Percentiles rank a stretch among this genome's conserved stretches.
Evolutionary conservation across 2,113 vertebrate species (phyloP).

Genomic region (Anser cygnoides): DNA sequence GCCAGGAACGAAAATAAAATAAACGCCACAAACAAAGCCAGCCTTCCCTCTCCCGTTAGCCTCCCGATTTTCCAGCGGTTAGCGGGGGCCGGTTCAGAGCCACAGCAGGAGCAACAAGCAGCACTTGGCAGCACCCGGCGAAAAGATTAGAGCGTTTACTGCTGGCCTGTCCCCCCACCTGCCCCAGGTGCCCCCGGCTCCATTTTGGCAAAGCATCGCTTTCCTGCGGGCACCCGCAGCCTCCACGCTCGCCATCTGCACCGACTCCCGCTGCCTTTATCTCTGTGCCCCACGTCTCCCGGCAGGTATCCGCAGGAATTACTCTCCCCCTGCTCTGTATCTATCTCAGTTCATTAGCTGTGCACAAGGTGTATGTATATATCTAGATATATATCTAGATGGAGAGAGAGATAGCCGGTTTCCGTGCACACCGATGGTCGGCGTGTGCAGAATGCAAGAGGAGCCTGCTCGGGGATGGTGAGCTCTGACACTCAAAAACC

Average conservation of each 20-base stretch:
- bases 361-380: not conserved
- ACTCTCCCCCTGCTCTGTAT: constrained; percentile 19
- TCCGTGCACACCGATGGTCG: not conserved
- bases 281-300: constrained; percentile 34
- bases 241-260: not conserved
- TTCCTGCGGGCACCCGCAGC: not conserved
- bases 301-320: not conserved
- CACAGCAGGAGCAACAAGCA: not conserved
- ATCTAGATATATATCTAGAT: not conserved
- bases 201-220: not conserved
- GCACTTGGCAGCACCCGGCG: not conserved
- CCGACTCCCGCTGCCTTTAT: not conserved
- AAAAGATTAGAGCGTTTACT: not conserved
- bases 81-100: not conserved
- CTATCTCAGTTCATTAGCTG: constrained; percentile 36
- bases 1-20: not conserved
- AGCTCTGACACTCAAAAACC: not conserved
- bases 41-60: not conserved
- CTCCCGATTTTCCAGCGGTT: not conserved
- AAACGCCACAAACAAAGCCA: not conserved
- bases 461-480: not conserved
- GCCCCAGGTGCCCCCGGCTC: not conserved
- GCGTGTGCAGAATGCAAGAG: not conserved
- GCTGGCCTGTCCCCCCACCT: not conserved
- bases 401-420: not conserved